Conservation (phyloP, 2,113 vertebrate species). For the Podocnemis expansa region DNA sequence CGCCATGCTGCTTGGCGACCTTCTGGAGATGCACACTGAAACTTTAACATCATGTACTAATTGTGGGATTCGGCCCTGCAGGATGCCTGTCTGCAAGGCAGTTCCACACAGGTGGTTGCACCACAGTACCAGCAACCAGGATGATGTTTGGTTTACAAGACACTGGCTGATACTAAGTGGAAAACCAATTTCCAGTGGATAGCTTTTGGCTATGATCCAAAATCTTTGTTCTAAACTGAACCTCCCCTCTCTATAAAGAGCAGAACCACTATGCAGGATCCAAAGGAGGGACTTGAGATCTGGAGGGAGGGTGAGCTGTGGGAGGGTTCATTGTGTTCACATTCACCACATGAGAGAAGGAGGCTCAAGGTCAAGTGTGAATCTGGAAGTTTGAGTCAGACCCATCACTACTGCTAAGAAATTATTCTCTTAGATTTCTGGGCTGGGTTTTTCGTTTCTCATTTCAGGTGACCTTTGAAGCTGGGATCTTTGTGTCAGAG, state of each 20-base stretch:
- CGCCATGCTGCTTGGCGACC: background rate
- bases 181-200: background rate
- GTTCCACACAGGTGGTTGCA: background rate
- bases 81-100: background rate
- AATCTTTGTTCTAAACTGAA: background rate
- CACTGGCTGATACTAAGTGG: background rate
- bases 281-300: background rate
- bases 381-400: background rate
- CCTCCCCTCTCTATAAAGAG: background rate
- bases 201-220: background rate
- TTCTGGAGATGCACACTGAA: background rate
- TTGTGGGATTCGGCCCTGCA: background rate
- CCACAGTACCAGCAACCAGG: background rate
- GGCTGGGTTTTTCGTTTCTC: background rate
- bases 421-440: background rate
- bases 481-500: background rate
- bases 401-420: background rate
- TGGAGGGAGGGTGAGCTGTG: background rate
- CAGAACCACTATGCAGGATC: background rate
- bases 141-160: background rate
- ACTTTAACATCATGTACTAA: background rate
- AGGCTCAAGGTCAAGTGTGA: background rate
- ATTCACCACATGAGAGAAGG: background rate
- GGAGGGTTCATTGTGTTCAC: background rate
- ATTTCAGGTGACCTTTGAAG: conserved; percentile 1